Base-by-base conservation (phyloP, 2,797 vertebrate species). In the Thaleichthys pacificus region DNA sequence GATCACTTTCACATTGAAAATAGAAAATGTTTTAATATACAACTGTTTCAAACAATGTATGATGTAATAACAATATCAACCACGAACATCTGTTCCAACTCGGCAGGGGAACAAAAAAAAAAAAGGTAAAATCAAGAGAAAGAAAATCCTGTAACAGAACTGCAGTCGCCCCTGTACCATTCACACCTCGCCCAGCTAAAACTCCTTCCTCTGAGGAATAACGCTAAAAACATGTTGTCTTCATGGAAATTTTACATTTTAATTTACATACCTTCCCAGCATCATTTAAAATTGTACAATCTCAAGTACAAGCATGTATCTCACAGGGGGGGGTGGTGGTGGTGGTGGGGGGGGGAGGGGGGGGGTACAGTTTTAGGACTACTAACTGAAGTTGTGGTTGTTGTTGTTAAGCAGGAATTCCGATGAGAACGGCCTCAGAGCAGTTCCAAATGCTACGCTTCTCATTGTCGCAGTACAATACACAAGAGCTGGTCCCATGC, bases 21-120 rank as follows among this genome's bases (percentile, higher is more conserved):
- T 93, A 93, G 89, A 94, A 93, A 94, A 93, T 87, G 88, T 91
- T 94, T 93, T 93, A 93, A 93, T 94, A 83, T 91, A 93, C 91
- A 93, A 89, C 82, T 75, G 85, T 87, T 92, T 88, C 86, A 91
- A 93, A 94, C 92, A 91, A 91, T 75, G 84, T 66, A 65, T 80
- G 82, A 86, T 82, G 90, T 93, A 91, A 92, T 92, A 93, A 91
- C 91, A 91, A 91, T 73, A 87, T 71, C 78, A 84, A 88, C 80
- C 85, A 92, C 86, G 88, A 82, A 90, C 82, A 86, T 84, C 66
- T 80, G 86, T 76, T 72, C 42, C 69, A 75, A 84, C 83, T 78
- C 68, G 68, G 72, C 82, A 79, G 77, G 76, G 75, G 77, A 68
- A 80, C 89, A 86, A 86, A 83, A 84, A 82, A 84, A 84, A 81